A percentile compares a stretch with the other conserved stretches of the same genome.
Evolutionary conservation across 2,113 vertebrate species (phyloP).

Genomic region (Hydrochoerus hydrochaeris): DNA sequence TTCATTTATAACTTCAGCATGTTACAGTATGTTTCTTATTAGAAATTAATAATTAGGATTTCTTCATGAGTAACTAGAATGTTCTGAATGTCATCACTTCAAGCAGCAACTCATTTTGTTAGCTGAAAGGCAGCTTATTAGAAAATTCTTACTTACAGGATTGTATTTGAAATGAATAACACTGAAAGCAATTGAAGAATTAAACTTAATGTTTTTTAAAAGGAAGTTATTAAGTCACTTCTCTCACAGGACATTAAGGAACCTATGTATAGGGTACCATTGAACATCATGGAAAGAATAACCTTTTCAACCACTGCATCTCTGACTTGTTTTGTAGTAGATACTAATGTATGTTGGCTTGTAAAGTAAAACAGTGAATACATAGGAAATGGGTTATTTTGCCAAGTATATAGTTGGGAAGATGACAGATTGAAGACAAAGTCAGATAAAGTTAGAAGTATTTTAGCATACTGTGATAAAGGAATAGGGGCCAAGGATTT

Average conservation of each 20-base stretch:
- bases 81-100: background rate
- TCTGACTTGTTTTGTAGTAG: background rate
- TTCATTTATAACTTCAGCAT: background rate
- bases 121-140: background rate
- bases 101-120: constrained; percentile 25
- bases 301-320: background rate
- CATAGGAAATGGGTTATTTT: background rate
- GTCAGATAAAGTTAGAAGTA: background rate
- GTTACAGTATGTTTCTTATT: constrained; percentile 21
- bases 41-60: constrained; percentile 10
- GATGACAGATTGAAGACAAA: constrained; percentile 11
- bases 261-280: background rate
- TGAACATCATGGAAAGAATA: background rate
- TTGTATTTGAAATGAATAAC: background rate
- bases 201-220: constrained; percentile 21
- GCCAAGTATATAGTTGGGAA: background rate
- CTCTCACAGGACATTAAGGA: background rate
- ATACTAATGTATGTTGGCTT: background rate
- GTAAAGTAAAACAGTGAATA: background rate
- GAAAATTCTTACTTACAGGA: background rate
- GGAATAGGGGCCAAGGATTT: too few relatives aligned
- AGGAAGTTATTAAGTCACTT: background rate
- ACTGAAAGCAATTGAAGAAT: background rate
- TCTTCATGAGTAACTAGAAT: constrained; percentile 21
- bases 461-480: constrained; percentile 6